Conservation (phyloP, 2,888 invertebrate genomes). For the Cantharis rufa region DNA sequence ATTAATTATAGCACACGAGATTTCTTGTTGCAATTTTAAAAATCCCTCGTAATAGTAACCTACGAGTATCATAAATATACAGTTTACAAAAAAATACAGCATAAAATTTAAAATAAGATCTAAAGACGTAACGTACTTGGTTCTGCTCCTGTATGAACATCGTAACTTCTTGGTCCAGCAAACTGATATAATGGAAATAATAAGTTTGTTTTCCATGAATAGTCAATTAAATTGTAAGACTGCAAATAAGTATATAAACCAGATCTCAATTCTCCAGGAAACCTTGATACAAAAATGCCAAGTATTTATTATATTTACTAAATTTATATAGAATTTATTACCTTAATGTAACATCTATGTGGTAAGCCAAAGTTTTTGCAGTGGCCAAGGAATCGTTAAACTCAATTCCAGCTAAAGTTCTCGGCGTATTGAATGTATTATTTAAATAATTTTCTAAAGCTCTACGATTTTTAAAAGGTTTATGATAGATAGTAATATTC, state of each 20-base stretch:
- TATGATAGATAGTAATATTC: background rate
- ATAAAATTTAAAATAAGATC: background rate
- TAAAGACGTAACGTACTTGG: constrained; percentile 21
- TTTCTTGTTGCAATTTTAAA: constrained; percentile 64
- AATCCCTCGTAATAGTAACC: constrained; percentile 70
- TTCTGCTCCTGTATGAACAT: constrained; percentile 16
- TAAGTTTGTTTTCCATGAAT: constrained; percentile 71
- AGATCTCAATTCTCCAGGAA: background rate
- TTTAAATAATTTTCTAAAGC: background rate
- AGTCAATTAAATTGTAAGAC: constrained; percentile 9
- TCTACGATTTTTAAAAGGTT: background rate
- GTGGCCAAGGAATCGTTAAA: background rate
- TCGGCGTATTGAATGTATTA: background rate
- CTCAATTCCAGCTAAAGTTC: background rate
- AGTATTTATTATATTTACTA: background rate
- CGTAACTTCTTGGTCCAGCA: constrained; percentile 35
- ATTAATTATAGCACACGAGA: constrained; percentile 44
- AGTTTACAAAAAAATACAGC: too few relatives aligned
- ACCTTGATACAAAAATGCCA: background rate
- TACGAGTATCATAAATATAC: constrained; percentile 42
- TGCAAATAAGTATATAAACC: background rate
- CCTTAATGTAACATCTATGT: background rate
- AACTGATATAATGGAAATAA: constrained; percentile 53
- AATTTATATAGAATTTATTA: background rate
- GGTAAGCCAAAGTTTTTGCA: background rate